Base-by-base conservation (phyloP, 1,140 invertebrate species). In the Holcopasites calliopsidis region DNA sequence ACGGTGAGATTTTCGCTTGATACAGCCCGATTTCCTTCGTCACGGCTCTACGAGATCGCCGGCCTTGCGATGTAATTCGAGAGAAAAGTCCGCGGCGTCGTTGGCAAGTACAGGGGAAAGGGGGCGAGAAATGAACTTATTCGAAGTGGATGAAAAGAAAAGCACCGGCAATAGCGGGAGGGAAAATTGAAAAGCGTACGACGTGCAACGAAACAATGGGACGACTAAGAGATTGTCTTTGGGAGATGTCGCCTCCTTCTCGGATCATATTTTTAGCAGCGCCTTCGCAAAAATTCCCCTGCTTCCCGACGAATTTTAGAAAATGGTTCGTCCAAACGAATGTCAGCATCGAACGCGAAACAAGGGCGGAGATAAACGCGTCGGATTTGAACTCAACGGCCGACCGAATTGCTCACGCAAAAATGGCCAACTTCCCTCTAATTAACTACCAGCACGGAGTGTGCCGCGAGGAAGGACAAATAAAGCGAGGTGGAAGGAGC, bases 101-200 rank as follows among this genome's bases (percentile, higher is more conserved):
- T 35, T 26, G 68, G 40, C 40, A 16, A 47, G 44, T 16, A n/a
- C 13, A n/a, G 44, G 23, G 18, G 11, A 21, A 8, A 21, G 38
- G 13, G 2, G 13, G 3, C 38, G 3, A 35, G 13, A 54, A n/a
- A 35, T 2, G 16, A 5, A 26, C 5, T 4, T 31, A 26, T 31
- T 57, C 66, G n/a, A 33, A 70, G 66, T 70, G 66, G 66, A 70
- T 70, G 66, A 58, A 70, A 70, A 70, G 66, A 49, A 70, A 58
- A 70, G 66, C 66, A 70, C 28, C 31, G 31, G 40, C 60, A 31
- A 49, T 73, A 42, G 49, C 38, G 60, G 65, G 38, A 74, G 65
- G 50, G 50, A 52, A 66, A 74, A 74, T 66, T 66, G 71, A 55
- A 66, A 66, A 55, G n/a, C 40, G 28, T 49, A 54, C 62, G 64